Base-by-base conservation (phyloP, 2,113 vertebrate genomes). In the Aphyosemion australe region DNA sequence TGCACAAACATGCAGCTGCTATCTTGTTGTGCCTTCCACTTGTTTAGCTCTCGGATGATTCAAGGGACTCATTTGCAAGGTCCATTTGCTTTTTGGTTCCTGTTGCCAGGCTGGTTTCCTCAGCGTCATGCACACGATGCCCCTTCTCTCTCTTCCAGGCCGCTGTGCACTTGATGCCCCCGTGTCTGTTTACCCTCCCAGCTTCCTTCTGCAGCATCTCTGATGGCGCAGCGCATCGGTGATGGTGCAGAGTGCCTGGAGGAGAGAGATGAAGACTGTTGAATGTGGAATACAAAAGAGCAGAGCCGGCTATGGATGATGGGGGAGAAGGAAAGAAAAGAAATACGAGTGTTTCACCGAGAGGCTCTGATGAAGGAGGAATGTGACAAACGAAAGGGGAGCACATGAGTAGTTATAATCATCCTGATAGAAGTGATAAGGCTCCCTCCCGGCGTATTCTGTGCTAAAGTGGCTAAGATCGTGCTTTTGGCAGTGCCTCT, bases 1-100 rank as follows among this genome's bases (percentile, higher is more conserved):
- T 9, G 5, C 5, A 32, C 60, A 48, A 19, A 10, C n/a, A 19
- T 15, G 65, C 58, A 64, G 59, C 55, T 37, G 4, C 34, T 26
- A 12, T 70, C 47, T 52, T 70, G 53, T 69, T 74, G 71, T 4
- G 20, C 46, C 31, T 56, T 62, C 50, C 57, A 64, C 64, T 79
- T 78, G 51, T 80, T 63, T 65, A 54, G 69, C 74, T 72, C 74
- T 20, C 78, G 63, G 82, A 88, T 88, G 74, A 89, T 85, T 84
- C 79, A 85, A 72, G 74, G 68, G 62, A 34, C 59, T 70, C 59
- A 18, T 74, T 59, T 65, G 20, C 62, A 77, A 65, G 76, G 69
- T 72, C 80, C 74, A 84, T 90, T 88, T 84, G 69, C 78, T 76
- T 60, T 61, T 67, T 64, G 68, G 82, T 78, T 86, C 65, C 61